Evolutionary conservation across 2,113 vertebrate genomes (phyloP).

Genomic region (Fregata magnificens): DNA sequence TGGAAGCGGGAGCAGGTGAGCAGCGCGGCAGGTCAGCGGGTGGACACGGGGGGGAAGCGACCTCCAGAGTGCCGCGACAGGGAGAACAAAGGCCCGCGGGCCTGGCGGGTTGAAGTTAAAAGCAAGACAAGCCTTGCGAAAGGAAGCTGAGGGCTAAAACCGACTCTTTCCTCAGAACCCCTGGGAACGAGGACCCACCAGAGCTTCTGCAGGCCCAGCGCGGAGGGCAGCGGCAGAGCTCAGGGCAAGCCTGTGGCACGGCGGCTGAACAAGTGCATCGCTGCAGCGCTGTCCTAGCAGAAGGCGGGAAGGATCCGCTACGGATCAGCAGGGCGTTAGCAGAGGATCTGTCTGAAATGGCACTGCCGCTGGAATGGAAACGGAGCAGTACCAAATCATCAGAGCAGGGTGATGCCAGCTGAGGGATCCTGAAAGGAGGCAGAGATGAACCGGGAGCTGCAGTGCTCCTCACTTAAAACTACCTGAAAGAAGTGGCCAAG

Average conservation of each 20-base stretch:
- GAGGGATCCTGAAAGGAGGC: neutral
- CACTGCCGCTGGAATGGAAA: no score
- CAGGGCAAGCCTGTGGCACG: neutral
- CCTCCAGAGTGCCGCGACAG: no score
- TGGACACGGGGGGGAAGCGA: neutral
- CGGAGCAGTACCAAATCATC: neutral
- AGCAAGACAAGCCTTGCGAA: neutral
- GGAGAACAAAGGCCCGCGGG: fast-evolving
- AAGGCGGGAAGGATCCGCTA: neutral
- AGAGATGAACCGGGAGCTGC: fast-evolving
- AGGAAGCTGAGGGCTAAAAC: neutral
- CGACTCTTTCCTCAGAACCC: no score
- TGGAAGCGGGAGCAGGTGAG: no score
- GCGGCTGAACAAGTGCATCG: no score
- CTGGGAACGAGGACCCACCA: no score
- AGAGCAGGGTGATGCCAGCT: neutral
- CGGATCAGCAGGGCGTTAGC: neutral
- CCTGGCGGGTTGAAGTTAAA: no score
- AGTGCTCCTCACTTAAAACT: neutral
- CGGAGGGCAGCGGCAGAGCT: neutral
- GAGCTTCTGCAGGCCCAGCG: neutral
- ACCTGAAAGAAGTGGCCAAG: neutral
- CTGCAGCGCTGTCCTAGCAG: neutral
- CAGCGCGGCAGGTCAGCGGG: neutral
- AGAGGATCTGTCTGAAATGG: neutral